Conservation (phyloP, 2,797 vertebrate species). For the Bovichtus diacanthus region DNA sequence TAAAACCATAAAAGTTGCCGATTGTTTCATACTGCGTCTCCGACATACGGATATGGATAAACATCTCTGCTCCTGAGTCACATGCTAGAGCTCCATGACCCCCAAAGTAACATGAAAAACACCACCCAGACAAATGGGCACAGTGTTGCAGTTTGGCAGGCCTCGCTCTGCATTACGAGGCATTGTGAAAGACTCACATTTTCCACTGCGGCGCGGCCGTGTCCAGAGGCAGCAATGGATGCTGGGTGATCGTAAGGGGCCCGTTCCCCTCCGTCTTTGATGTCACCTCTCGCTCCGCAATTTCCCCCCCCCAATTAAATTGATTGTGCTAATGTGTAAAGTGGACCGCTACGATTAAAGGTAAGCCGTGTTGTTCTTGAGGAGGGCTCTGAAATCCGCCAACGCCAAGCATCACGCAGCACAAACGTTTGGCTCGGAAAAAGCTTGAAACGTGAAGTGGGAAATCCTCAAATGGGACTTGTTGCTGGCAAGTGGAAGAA, state of each 20-base stretch:
- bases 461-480: constrained; percentile 60
- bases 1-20: constrained; percentile 7
- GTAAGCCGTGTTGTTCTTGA: constrained; percentile 67
- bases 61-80: constrained; percentile 26
- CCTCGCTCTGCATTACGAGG: constrained; percentile 50
- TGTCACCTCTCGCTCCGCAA: constrained; percentile 53
- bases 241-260: constrained; percentile 44
- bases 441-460: constrained; percentile 33
- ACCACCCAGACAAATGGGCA: constrained; percentile 57
- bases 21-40: constrained; percentile 31
- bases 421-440: constrained; percentile 39
- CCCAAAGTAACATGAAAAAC: constrained; percentile 43
- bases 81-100: constrained; percentile 24
- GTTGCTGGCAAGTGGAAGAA: constrained; percentile 63
- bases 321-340: constrained; percentile 72
- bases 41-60: constrained; percentile 32
- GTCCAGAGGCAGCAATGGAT: constrained; percentile 34
- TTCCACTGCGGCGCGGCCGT: constrained; percentile 62
- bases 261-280: constrained; percentile 47
- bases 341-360: constrained; percentile 61
- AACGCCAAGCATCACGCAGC: constrained; percentile 31
- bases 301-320: constrained; percentile 70
- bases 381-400: constrained; percentile 58
- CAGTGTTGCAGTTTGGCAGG: constrained; percentile 50
- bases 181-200: constrained; percentile 60